Evolutionary conservation across 53 echinoderm and acorn worm species (phyloP).

Genomic region (Temnopleurus reevesii): DNA sequence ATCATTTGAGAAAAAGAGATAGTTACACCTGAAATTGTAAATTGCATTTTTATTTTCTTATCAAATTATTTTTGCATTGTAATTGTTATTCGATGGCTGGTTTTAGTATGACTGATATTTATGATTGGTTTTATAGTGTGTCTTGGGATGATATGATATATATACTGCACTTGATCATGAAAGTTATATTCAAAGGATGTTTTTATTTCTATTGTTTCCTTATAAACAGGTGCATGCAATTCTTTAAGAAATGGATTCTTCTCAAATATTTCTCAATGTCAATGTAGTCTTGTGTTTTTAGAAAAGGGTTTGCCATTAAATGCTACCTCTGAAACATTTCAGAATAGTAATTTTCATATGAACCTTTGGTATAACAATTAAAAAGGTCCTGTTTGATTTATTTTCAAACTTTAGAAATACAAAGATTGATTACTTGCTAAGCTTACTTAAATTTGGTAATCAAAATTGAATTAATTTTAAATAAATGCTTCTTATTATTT

Average conservation of each 20-base stretch:
- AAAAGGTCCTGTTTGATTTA: too few species aligned
- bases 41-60: too few species aligned
- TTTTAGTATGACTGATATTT: too few species aligned
- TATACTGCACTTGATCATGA: slow-evolving; percentile 1
- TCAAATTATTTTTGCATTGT: too few species aligned
- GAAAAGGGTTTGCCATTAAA: background rate
- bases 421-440: background rate
- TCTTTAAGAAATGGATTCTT: slow-evolving; percentile 7
- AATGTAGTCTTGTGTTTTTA: background rate
- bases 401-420: background rate
- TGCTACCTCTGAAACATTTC: background rate
- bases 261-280: background rate
- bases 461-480: background rate
- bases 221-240: slow-evolving; percentile 4
- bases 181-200: background rate
- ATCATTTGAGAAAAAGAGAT: background rate
- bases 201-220: background rate
- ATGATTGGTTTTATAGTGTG: too few species aligned
- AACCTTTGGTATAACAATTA: too few species aligned
- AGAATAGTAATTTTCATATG: background rate
- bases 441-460: too few species aligned
- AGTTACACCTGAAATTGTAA: background rate
- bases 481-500: too few species aligned
- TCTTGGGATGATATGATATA: too few species aligned
- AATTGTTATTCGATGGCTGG: too few species aligned